Conservation (phyloP, 1,140 invertebrate species). For the Aphis craccivora region DNA sequence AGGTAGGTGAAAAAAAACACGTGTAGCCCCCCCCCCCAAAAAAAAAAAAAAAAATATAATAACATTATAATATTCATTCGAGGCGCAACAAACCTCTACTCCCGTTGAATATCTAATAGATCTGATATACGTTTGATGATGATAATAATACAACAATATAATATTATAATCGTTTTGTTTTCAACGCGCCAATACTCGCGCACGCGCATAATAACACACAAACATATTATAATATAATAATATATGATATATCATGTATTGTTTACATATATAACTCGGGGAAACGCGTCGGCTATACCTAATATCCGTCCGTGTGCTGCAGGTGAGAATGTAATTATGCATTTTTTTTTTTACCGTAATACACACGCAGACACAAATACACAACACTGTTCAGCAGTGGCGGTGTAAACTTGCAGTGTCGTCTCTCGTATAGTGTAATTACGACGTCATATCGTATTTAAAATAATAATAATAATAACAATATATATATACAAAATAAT, state of each 20-base stretch:
- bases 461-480: constrained; percentile 17
- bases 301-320: neutral
- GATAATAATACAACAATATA: neutral
- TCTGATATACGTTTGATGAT: neutral
- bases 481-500: constrained; percentile 23
- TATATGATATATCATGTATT: neutral
- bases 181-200: neutral
- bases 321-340: constrained; percentile 33
- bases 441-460: constrained; percentile 31
- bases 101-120: constrained; percentile 26
- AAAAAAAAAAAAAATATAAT: too few species aligned
- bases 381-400: neutral
- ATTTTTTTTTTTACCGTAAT: constrained; percentile 21
- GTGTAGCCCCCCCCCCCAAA: neutral
- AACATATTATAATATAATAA: neutral
- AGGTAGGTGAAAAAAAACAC: neutral
- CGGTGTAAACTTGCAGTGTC: neutral
- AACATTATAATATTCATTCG: neutral
- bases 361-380: constrained; percentile 33
- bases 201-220: neutral
- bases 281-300: neutral
- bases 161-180: constrained; percentile 24
- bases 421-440: constrained; percentile 33
- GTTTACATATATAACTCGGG: neutral
- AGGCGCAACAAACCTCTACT: neutral